Evolutionary conservation across 2,113 vertebrate species (phyloP).

Genomic region (Neodontobutis hainanensis): DNA sequence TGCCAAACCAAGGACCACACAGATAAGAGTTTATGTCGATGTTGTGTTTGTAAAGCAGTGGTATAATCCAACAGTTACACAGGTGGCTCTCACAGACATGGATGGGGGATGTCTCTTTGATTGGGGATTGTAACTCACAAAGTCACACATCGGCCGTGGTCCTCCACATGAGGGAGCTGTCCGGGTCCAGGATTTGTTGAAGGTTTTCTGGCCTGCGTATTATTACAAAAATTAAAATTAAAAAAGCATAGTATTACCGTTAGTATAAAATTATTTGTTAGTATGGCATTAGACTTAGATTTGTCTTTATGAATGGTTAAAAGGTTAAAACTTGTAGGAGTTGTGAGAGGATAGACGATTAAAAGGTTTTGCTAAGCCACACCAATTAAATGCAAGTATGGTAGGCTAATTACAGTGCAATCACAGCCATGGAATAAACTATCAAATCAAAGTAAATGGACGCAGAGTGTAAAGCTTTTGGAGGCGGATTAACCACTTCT

Average conservation of each 20-base stretch:
- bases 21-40: conserved; percentile 7
- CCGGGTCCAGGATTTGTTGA: background rate
- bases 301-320: no score
- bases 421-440: no score
- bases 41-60: background rate
- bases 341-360: conserved; percentile 3
- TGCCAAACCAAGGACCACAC: conserved; percentile 34
- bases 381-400: conserved; percentile 25
- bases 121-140: background rate
- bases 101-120: background rate
- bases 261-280: no score
- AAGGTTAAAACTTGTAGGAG: no score
- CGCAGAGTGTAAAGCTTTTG: conserved; percentile 23
- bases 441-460: conserved; percentile 34
- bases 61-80: background rate
- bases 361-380: conserved; percentile 24
- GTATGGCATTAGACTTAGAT: no score
- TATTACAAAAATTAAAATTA: no score
- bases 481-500: no score
- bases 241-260: no score
- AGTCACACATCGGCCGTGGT: background rate
- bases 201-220: background rate
- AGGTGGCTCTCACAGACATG: conserved; percentile 3
- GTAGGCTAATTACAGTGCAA: conserved; percentile 19
- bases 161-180: no score